Evolutionary conservation across 2,797 vertebrate species (phyloP).

Genomic region (Tragelaphus eurycerus): DNA sequence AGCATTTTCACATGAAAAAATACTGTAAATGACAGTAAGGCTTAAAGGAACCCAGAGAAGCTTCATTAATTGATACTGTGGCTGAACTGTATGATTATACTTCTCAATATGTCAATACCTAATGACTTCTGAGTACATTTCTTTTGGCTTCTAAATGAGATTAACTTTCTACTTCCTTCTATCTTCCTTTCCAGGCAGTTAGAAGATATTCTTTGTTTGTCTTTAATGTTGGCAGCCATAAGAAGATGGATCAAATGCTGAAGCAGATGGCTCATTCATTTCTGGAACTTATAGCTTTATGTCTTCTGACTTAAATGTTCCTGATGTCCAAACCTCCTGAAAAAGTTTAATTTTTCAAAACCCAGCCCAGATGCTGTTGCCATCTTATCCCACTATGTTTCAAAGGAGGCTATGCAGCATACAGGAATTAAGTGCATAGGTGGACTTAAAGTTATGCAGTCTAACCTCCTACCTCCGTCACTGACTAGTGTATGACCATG

Average conservation of each 20-base stretch:
- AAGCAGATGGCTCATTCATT: not conserved
- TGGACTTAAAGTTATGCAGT: not conserved
- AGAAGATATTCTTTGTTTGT: not conserved
- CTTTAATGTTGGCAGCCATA: not conserved
- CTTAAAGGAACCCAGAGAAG: not conserved
- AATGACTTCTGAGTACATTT: not conserved
- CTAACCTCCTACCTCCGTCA: not conserved
- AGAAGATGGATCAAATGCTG: not conserved
- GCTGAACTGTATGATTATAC: not conserved
- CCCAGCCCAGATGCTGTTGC: not conserved
- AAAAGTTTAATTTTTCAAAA: conserved; percentile 4
- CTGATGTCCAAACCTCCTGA: not conserved
- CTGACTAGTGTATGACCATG: not conserved
- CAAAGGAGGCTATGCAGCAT: not conserved
- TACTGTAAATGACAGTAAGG: not conserved
- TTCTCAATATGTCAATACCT: not conserved
- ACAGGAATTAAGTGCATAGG: not conserved
- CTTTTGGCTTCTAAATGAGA: not conserved
- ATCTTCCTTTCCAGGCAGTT: not conserved
- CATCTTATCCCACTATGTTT: not conserved
- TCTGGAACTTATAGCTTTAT: not conserved
- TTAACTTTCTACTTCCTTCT: not conserved
- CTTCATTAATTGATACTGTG: not conserved
- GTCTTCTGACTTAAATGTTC: not conserved
- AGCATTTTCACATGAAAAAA: not conserved